Evolutionary conservation across 2,888 invertebrate genomes (phyloP), one percentile per base, ranked within the genome.

Genomic region (Drosophila paracracens): DNA sequence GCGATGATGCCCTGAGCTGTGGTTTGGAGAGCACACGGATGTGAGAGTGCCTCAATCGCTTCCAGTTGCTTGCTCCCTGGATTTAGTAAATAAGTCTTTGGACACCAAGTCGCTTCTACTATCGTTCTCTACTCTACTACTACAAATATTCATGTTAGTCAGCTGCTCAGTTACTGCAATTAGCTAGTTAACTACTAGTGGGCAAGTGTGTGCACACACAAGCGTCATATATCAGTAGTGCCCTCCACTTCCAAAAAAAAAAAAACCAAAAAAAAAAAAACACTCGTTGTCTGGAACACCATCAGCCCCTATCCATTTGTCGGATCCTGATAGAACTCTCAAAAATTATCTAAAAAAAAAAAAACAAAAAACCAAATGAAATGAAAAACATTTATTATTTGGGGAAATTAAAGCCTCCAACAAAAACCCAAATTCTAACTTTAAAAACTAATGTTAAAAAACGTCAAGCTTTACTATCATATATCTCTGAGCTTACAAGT

Each of bases 21-120:
- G 70, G 75, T 35, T 61, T 91, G 68, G 90, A 91, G 70, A 91
- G 92, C 81, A 92, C 92, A 31, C 91, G 91, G 61, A 91, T 92
- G 92, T 92, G 61, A 82, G 62, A 21, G 48, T 13, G 21, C 40
- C 43, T 36, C 72, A 46, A 57, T 13, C 61, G 52, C 66, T 64
- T 51, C 50, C 76, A 29, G n/a, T 38, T 29, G 31, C 33, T 63
- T 57, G 64, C 70, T 73, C 67, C 51, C 60, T 56, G 48, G n/a
- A 10, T 40, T 43, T 68, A 62, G 58, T 46, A 21, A 18, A 16
- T 68, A 76, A 76, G 76, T 70, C 58, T 63, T 35, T 58, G n/a
- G 18, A n/a, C 27, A 36, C 33, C 38, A 38, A 70, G 38, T 59
- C 61, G 65, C 64, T 60, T 70, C 67, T 64, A 38, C 38, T 38